Conservation (phyloP, 1,140 invertebrate genomes). For the Acarapis woodi region DNA sequence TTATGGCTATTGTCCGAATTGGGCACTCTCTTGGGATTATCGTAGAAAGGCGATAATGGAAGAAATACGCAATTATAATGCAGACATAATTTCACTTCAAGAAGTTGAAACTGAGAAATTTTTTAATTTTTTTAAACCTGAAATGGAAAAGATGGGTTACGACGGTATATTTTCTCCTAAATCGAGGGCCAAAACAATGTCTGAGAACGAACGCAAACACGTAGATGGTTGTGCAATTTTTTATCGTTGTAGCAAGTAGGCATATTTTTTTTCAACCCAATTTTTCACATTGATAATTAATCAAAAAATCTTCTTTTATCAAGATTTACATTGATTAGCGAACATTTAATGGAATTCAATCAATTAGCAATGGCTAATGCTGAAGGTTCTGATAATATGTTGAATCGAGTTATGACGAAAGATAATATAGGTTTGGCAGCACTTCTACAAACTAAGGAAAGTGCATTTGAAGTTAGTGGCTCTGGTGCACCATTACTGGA, state of each 20-base stretch:
- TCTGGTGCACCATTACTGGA: neutral
- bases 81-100: constrained; percentile 89
- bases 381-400: constrained; percentile 89
- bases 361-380: constrained; percentile 93
- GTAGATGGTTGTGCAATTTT: constrained; percentile 99
- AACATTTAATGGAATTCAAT: constrained; percentile 88
- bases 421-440: constrained; percentile 95
- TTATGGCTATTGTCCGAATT: constrained; percentile 30
- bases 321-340: constrained; percentile 76
- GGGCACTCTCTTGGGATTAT: constrained; percentile 89
- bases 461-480: constrained; percentile 25
- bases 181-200: constrained; percentile 93
- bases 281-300: neutral
- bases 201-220: constrained; percentile 75
- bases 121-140: constrained; percentile 80
- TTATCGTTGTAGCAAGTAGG: constrained; percentile 64
- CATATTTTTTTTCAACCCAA: constrained; percentile 15
- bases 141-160: constrained; percentile 66
- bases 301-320: constrained; percentile 9
- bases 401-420: constrained; percentile 96
- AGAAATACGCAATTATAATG: constrained; percentile 80
- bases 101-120: constrained; percentile 99
- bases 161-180: constrained; percentile 97
- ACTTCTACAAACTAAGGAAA: constrained; percentile 67
- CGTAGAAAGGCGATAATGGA: constrained; percentile 88